Evolutionary conservation across 2,797 vertebrate species (phyloP), one percentile per base, ranked within the genome.

Genomic region (Syndactyla subalaris): DNA sequence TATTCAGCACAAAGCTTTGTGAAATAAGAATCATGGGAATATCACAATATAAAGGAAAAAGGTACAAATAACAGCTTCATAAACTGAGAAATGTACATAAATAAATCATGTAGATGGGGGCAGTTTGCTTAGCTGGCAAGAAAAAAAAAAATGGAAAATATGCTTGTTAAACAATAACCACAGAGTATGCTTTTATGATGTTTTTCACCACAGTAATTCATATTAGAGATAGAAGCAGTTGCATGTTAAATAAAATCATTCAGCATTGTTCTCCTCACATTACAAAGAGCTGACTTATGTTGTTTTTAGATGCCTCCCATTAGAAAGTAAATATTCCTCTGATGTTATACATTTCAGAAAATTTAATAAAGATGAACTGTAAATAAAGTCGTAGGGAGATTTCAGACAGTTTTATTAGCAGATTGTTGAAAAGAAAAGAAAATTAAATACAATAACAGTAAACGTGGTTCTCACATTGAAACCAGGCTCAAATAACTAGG

Each of bases 101-200:
- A 98, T 98, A 98, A 98, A 98, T 98, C 98, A 98, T 98, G 97
- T 97, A 98, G 98, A 98, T 98, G 97, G 97, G 97, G 95, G 97
- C 96, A 98, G 98, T 98, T 98, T 98, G 98, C 98, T 98, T 98
- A 98, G 98, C 97, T 98, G 95, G 98, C 98, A 98, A 97, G 97
- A 36, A 38, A 98, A 98, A 98, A 98, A 98, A 98, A 98, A 98
- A 98, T 91, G 94, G 97, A 98, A 98, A 98, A 98, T 98, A 96
- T 98, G 98, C 98, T 98, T 98, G 98, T 98, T 98, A 98, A 98
- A 98, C 98, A 98, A 98, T 98, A 98, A 98, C 97, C 96, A 98
- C 97, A 97, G 97, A 98, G 97, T 98, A 95, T 98, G 98, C 97
- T 98, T 98, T 98, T 98, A 98, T 98, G 98, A 98, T 98, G 97